Evolutionary conservation across 2,888 invertebrate genomes (phyloP), one percentile per base, ranked within the genome.

Genomic region (Dorcus parallelipipedus): DNA sequence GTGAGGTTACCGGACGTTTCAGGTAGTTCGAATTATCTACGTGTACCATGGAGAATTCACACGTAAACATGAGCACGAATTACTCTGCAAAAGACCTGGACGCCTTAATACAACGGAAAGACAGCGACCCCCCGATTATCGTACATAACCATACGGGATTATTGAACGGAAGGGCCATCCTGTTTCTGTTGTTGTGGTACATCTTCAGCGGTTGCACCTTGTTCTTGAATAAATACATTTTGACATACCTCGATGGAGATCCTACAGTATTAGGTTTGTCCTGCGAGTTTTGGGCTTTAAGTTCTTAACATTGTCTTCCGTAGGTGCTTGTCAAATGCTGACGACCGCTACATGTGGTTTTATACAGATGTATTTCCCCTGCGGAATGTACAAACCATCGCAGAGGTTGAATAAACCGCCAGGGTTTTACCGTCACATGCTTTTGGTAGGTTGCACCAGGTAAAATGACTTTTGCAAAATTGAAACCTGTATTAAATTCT

Each of bases 141-240:
- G 38, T 47, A 45, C 52, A 55, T 17, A 39, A 49, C 17, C 48
- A 49, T 14, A 56, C 54, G 14, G 86, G 86, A 23, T 75, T 87
- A 53, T 78, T 80, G 47, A 85, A 84, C 71, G 75, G 83, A 39
- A 76, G 86, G 69, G 87, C 87, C 26, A 73, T 86, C 47, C 73
- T 83, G 63, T 86, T 87, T 73, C 76, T 87, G 43, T 73, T 85
- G 51, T 75, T 89, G 60, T 90, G 90, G 90, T 90, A 90, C 71
- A 81, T 90, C 71, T 90, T 91, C 75, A 89, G 89, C 74, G 88
- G 87, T 7, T 88, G 87, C 72, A 90, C 90, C 1, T 78, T 91
- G 52, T 90, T 91, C 75, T 79, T 89, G 59, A 90, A 91, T 77
- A 91, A 90, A 73, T 89, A 89, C 72, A 89, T 90, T 69, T 78